A percentile compares a stretch with the other conserved stretches of the same genome.
These are phyloP conservation scores for Chrysotoxum bicinctum DNA, from an alignment of 2,888 invertebrate species.

Conservation along the genomic window DNA sequence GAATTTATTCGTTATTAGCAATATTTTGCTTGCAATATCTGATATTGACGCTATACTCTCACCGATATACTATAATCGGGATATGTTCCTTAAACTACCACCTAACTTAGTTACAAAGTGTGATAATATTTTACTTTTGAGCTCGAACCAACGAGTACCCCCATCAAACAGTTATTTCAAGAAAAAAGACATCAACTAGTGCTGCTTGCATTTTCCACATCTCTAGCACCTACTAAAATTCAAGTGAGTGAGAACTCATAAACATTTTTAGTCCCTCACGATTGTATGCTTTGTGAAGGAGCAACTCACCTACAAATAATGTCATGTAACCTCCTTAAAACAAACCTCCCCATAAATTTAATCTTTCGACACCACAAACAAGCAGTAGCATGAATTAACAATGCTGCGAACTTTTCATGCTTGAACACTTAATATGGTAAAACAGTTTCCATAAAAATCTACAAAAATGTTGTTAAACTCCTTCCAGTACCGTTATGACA, in stretches of 20 bases:
- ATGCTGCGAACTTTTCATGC: not conserved
- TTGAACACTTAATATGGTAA: not conserved
- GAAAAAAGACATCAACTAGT: not conserved
- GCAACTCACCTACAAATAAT: not conserved
- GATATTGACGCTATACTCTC: too few relatives aligned
- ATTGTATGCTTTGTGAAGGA: not conserved
- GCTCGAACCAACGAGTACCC: not conserved
- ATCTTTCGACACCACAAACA: conserved; percentile 16
- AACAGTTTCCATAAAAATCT: conserved; percentile 23
- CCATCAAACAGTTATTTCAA: not conserved
- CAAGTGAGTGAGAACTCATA: not conserved
- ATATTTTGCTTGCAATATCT: too few relatives aligned
- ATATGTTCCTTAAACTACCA: not conserved
- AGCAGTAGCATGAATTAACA: not conserved
- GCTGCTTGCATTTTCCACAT: too few relatives aligned
- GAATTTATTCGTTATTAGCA: too few relatives aligned
- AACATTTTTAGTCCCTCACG: not conserved
- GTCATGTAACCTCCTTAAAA: not conserved
- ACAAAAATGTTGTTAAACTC: conserved; percentile 30
- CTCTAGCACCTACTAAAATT: not conserved
- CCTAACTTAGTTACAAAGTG: not conserved
- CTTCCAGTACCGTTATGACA: conserved; percentile 2
- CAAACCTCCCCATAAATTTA: not conserved
- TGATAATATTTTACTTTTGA: not conserved
- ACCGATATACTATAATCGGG: too few relatives aligned